Evolutionary conservation across 2,113 vertebrate genomes (phyloP).

Genomic region (Hepsetus odoe): DNA sequence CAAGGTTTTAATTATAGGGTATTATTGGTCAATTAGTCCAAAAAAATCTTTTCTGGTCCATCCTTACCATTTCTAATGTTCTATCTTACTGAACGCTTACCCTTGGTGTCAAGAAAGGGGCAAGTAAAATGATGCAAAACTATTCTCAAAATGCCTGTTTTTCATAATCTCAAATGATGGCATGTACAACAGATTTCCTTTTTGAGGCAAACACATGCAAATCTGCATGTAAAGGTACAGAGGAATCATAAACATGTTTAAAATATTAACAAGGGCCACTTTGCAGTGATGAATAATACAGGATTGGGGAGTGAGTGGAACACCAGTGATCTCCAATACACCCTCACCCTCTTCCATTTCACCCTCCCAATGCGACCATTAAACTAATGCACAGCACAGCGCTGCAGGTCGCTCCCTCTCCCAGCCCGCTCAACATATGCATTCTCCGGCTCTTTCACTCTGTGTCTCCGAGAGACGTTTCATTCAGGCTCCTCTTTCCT

Average conservation of each 20-base stretch:
- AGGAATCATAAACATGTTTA: slow-evolving; percentile 81
- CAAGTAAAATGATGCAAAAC: slow-evolving; percentile 11
- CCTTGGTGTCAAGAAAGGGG: slow-evolving; percentile 4
- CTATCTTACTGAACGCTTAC: not conserved
- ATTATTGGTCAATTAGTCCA: not conserved
- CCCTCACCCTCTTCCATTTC: slow-evolving; percentile 42
- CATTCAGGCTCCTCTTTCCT: slow-evolving; percentile 10
- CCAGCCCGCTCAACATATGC: slow-evolving; percentile 39
- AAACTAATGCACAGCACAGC: slow-evolving; percentile 80
- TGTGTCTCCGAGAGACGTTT: slow-evolving; percentile 13
- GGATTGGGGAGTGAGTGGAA: slow-evolving; percentile 70
- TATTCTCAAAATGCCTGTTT: not conserved
- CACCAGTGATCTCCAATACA: slow-evolving; percentile 69
- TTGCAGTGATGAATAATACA: slow-evolving; percentile 84
- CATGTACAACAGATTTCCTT: not conserved
- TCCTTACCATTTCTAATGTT: slow-evolving; percentile 12
- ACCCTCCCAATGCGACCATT: slow-evolving; percentile 65
- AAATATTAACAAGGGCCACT: slow-evolving; percentile 86
- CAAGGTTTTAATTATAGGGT: not conserved
- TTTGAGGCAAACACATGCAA: not conserved
- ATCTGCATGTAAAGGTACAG: slow-evolving; percentile 61
- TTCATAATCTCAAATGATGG: not conserved
- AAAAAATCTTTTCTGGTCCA: not conserved
- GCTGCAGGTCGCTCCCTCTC: slow-evolving; percentile 40
- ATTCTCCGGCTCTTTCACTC: not conserved